Evolutionary conservation across 1,140 invertebrate species (phyloP).

Genomic region (Capitella teleta): DNA sequence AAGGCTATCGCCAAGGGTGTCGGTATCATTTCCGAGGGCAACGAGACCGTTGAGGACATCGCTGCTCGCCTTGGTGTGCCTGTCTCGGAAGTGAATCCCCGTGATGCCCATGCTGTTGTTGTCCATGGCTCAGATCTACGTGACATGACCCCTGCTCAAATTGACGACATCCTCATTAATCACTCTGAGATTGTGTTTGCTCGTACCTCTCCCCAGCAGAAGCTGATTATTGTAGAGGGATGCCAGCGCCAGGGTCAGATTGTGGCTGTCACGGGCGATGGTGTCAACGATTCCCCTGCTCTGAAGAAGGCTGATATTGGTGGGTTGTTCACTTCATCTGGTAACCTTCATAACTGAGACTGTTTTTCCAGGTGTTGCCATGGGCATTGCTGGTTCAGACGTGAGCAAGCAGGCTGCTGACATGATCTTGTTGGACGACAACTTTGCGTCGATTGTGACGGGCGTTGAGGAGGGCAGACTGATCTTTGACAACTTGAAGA

Average conservation of each 20-base stretch:
- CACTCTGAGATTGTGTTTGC: conserved; percentile 97
- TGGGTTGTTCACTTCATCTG: too few species aligned
- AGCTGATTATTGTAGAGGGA: conserved; percentile 94
- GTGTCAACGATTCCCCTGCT: conserved; percentile 93
- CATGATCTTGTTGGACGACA: conserved; percentile 98
- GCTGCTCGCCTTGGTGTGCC: conserved; percentile 61
- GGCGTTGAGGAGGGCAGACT: conserved; percentile 84
- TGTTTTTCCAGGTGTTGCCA: conserved; percentile 31
- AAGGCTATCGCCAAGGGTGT: conserved; percentile 61
- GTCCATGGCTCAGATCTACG: conserved; percentile 85
- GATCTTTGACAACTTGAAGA: conserved; percentile 57
- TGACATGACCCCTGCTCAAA: conserved; percentile 69
- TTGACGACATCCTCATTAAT: conserved; percentile 82
- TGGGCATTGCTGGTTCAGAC: conserved; percentile 9
- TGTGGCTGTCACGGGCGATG: conserved; percentile 83
- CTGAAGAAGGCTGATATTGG: conserved; percentile 90
- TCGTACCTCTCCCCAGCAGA: conserved; percentile 93
- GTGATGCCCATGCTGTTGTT: conserved; percentile 82
- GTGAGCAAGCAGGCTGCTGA: conserved; percentile 82
- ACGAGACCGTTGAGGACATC: conserved; percentile 60
- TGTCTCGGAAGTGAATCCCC: conserved; percentile 50
- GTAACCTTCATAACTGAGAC: too few species aligned
- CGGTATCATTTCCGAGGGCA: conserved; percentile 54
- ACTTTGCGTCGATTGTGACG: conserved; percentile 98
- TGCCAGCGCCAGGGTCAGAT: conserved; percentile 84